Evolutionary conservation across 2,888 invertebrate genomes (phyloP), one percentile per base, ranked within the genome.

Genomic region (Phytoseiulus persimilis): DNA sequence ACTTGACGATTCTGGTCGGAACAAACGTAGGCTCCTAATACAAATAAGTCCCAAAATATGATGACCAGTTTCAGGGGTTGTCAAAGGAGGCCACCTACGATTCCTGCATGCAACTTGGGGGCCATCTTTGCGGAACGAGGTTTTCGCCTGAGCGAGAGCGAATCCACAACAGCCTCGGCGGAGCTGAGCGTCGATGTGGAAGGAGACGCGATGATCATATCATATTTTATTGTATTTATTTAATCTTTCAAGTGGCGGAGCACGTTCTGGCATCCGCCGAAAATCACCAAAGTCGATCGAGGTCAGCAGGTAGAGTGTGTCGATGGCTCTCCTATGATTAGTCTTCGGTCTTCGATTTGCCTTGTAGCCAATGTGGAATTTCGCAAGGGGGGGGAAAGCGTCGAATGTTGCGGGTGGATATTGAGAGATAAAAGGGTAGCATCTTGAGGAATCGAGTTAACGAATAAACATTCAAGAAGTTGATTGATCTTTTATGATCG

Each of bases 241-340:
- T 65, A 65, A 14, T 65, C 28, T 28, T 23, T 65, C 18, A 23
- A 23, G 14, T 23, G 65, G 65, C 18, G 65, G 65, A 23, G 65
- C 65, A 39, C 39, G 39, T 39, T 39, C 5, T 39, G 39, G 65
- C 5, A 28, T 65, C 65, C 65, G 18, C 65, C 65, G 65, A 65
- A 65, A 65, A 65, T 65, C 65, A 65, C 65, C 65, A 65, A 65
- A 65, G 65, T 65, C 65, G 65, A 65, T 65, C 65, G 65, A 65
- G 65, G 65, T 65, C 65, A 65, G 14, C 28, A 6, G 28, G 14
- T 65, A 2, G 65, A 65, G 65, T 65, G 65, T 65, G 65, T 65
- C 28, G 18, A 65, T 65, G 65, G 65, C 65, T 65, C 28, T 65
- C 65, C 23, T 18, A 65, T 14, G 18, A 65, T 65, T 65, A 14